Base-by-base conservation (phyloP, 2,113 vertebrate species). In the Cheilinus undulatus region DNA sequence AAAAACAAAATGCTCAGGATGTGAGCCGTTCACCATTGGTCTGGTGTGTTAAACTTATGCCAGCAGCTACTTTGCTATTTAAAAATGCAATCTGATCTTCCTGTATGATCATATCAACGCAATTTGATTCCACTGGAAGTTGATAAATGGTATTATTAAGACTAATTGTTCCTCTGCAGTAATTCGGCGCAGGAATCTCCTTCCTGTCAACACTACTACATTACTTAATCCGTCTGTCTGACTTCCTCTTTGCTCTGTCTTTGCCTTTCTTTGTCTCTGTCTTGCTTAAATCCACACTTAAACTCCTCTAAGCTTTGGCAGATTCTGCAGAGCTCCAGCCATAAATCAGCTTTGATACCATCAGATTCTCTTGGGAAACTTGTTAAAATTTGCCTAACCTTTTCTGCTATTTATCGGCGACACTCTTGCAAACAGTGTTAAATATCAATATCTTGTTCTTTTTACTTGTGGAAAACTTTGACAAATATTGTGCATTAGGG, bases 171-270 rank as follows among this genome's bases (percentile, higher is more conserved):
- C 34, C 19, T 19, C 22, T 20, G 34, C 22, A 27, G 53, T 58
- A 38, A 69, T 51, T 58, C 5, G 4, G 9, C 22, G 36, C 23
- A 22, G 27, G 22, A 24, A 53, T 52, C 17, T 58, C 20, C 30
- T 7, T 24, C 23, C 30, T 43, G 50, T 53, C 22, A 40, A 19
- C 36, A 46, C 27, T 11, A 36, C 27, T 13, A n/a, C 6, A 4
- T 65, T 24, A 36, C 26, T 15, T 64, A 28, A 60, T 54, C 46
- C 24, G 13, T 66, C 46, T 59, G 49, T 63, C 56, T 51, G 17
- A 22, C 48, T 23, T 48, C 27, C 20, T 32, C 23, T 65, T 65
- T 34, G 28, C 58, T 69, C 57, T 20, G 30, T 60, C 42, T 42
- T 50, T 45, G n/a, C n/a, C 27, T 27, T 27, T 61, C 46, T 51